Base-by-base conservation (phyloP, 2,113 vertebrate genomes). In the Ovibos moschatus region DNA sequence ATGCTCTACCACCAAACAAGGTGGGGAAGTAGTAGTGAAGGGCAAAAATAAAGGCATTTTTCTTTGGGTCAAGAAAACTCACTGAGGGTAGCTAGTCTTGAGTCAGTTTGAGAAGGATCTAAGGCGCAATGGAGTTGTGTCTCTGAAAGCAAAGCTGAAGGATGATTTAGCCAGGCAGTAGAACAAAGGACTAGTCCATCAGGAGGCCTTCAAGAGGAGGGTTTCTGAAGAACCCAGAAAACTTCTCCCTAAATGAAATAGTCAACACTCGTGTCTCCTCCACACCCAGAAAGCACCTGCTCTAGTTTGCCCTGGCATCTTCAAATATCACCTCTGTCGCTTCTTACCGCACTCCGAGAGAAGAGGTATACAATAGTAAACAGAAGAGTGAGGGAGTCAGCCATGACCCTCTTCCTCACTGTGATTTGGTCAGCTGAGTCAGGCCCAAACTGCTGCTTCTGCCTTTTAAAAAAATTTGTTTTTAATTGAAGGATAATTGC, bases 331-430 rank as follows among this genome's bases (percentile, higher is more conserved):
- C 10, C 11, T 83, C 62, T 45, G 10, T 25, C 36, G 19, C 16
- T 13, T 16, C 58, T 87, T 28, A 21, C 11, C 28, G 36, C 81
- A 45, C 30, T 40, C 45, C 7, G 15, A 43, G 19, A 8, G 6
- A 30, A 33, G 33, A n/a, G 4, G 0, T n/a, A 16, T 1, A 2
- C 17, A 30, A 16, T 13, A 23, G 5, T 40, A 33, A 43, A 6
- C 1, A n/a, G 16, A 76, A 51, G 15, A 76, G 4, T 10, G 10
- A 25, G 10, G 15, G 12, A 30, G 13, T n/a, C 30, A 7, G 11
- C 1, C 33, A 10, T 3, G 33, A 5, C 33, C 12, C 16, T 86
- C 84, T 28, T 74, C 16, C 30, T 19, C 17, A 2, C 0, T 50
- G n/a, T 6, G 33, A 9, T 17, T 58, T 7, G 78, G 21, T 76